phyloP scores from a whole-genome alignment of 2,888 invertebrate species.

The Eurois occulta region DNA sequence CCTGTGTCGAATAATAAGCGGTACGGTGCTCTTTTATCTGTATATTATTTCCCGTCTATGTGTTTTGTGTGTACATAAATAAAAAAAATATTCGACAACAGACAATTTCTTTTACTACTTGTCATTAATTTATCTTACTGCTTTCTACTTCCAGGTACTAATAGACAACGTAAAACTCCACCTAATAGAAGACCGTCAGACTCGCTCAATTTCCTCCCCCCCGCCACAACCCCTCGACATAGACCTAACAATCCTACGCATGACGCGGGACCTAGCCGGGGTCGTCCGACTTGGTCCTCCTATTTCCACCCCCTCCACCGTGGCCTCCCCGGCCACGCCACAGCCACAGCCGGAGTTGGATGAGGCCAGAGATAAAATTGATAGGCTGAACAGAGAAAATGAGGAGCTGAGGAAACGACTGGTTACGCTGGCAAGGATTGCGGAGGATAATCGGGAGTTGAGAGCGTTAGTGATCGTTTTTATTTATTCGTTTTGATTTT shows the following conservation, averaged over 20 bases:
- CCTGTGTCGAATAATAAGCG: too few relatives aligned
- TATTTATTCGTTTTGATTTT: neutral
- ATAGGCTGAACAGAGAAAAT: slow-evolving; percentile 84
- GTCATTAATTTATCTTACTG: neutral
- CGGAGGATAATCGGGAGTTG: slow-evolving; percentile 89
- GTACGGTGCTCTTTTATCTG: too few relatives aligned
- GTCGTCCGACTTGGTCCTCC: slow-evolving; percentile 93
- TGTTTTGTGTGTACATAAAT: too few relatives aligned
- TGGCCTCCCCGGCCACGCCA: slow-evolving; percentile 78
- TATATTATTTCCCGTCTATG: too few relatives aligned
- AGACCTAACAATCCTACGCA: slow-evolving; percentile 92
- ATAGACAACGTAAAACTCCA: slow-evolving; percentile 94
- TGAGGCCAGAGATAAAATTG: slow-evolving; percentile 82
- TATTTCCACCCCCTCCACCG: slow-evolving; percentile 73
- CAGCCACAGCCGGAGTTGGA: slow-evolving; percentile 85
- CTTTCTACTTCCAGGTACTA: slow-evolving; percentile 89
- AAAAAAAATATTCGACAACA: too few relatives aligned
- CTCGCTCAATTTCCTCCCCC: slow-evolving; percentile 94
- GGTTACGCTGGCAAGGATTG: slow-evolving; percentile 87
- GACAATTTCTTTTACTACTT: neutral
- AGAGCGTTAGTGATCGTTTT: slow-evolving; percentile 83
- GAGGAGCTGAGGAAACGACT: slow-evolving; percentile 88
- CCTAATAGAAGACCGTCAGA: slow-evolving; percentile 95
- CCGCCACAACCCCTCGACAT: slow-evolving; percentile 95
- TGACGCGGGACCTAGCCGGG: slow-evolving; percentile 94